phyloP scores from a whole-genome alignment of 2,888 invertebrate species.

The Coelopa pilipes region DNA sequence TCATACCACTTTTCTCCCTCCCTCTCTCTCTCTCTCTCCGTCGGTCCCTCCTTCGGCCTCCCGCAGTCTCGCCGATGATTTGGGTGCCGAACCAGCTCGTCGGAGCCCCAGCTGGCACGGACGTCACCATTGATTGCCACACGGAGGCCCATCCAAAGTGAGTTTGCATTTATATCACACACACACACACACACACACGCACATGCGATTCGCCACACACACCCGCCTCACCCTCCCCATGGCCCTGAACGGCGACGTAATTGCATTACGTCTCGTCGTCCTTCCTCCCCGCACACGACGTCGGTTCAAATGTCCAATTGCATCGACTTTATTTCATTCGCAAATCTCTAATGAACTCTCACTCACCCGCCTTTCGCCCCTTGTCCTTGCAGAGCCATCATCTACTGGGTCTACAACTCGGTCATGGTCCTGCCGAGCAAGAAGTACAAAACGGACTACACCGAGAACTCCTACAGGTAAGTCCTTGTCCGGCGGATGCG shows the following conservation, averaged over 20 bases:
- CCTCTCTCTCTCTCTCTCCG: slow-evolving; percentile 4
- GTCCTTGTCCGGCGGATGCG: slow-evolving; percentile 21
- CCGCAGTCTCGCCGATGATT: slow-evolving; percentile 89
- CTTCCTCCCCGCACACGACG: too few species aligned
- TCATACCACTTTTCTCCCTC: not conserved
- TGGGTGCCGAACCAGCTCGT: slow-evolving; percentile 95
- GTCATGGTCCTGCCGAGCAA: slow-evolving; percentile 90
- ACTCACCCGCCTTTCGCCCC: not conserved
- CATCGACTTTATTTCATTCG: not conserved
- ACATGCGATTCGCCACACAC: too few species aligned
- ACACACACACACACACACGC: too few species aligned
- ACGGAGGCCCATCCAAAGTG: slow-evolving; percentile 86
- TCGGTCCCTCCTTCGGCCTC: not conserved
- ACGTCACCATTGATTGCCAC: slow-evolving; percentile 92
- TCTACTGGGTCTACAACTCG: slow-evolving; percentile 91
- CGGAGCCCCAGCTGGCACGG: slow-evolving; percentile 89
- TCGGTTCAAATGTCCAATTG: not conserved
- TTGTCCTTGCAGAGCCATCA: slow-evolving; percentile 76
- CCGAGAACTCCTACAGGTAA: slow-evolving; percentile 85
- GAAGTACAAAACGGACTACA: slow-evolving; percentile 85
- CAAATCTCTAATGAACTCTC: not conserved
- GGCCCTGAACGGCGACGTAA: too few species aligned
- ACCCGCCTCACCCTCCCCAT: too few species aligned
- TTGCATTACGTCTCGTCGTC: too few species aligned
- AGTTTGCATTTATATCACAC: slow-evolving; percentile 49